phyloP scores from a whole-genome alignment of 2,888 invertebrate genomes.

The Xanthostigma xanthostigma region DNA sequence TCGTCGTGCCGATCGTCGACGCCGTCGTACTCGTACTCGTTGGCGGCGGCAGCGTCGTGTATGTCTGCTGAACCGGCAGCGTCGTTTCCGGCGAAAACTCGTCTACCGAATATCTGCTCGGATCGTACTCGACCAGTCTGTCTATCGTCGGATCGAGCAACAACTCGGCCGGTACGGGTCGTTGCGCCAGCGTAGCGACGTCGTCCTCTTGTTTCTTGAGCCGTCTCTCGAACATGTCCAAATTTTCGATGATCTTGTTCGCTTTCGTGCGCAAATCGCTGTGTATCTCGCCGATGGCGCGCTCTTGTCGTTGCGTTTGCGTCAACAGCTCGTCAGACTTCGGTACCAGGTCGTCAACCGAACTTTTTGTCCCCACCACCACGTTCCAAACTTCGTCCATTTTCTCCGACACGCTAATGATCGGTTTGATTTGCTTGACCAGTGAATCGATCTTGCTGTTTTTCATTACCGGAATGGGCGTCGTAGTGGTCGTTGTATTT shows the following conservation, averaged over 20 bases:
- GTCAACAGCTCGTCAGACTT: constrained; percentile 75
- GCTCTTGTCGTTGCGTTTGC: constrained; percentile 73
- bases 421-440: constrained; percentile 69
- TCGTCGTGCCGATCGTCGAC: constrained; percentile 10
- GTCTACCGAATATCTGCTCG: constrained; percentile 20
- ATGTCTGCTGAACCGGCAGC: constrained; percentile 17
- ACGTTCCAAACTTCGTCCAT: constrained; percentile 89
- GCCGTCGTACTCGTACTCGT: constrained; percentile 21
- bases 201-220: constrained; percentile 75
- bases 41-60: constrained; percentile 29
- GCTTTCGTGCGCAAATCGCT: constrained; percentile 67
- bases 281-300: constrained; percentile 76
- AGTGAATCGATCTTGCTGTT: constrained; percentile 66
- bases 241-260: constrained; percentile 73
- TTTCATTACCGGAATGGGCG: constrained; percentile 38
- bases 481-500: constrained; percentile 40
- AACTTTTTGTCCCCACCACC: constrained; percentile 76
- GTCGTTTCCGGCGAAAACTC: constrained; percentile 18
- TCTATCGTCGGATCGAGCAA: constrained; percentile 65
- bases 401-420: constrained; percentile 73
- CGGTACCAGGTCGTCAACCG: constrained; percentile 71
- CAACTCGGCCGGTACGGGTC: constrained; percentile 60
- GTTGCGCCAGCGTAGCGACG: constrained; percentile 59
- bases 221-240: constrained; percentile 72
- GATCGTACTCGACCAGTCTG: constrained; percentile 62